These are phyloP conservation scores for Enteromius treurensis DNA, from an alignment of 2,797 vertebrate species.

Conservation along the genomic window DNA sequence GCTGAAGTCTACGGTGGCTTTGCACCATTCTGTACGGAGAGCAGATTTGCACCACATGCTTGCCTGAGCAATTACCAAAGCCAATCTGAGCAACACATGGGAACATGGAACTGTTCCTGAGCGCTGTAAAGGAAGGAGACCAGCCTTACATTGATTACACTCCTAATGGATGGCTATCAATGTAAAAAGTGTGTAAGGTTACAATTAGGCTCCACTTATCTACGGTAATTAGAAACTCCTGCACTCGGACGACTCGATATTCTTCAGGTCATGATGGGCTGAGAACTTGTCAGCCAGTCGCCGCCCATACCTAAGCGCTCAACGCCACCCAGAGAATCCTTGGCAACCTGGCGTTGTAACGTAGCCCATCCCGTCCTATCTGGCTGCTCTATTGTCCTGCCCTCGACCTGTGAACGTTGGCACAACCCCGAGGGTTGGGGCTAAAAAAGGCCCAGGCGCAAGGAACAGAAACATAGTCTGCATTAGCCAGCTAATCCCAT, in stretches of 20 bases:
- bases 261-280: conserved; percentile 1
- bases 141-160: conserved; percentile 33
- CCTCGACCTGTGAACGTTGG: conserved; percentile 80
- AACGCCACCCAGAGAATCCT: conserved; percentile 48
- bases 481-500: conserved; percentile 85
- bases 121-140: conserved; percentile 29
- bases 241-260: conserved; percentile 10
- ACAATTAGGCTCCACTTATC: conserved; percentile 24
- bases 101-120: conserved; percentile 67
- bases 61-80: conserved; percentile 77
- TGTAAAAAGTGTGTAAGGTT: conserved; percentile 26
- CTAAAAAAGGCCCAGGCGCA: conserved; percentile 77
- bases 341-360: conserved; percentile 35
- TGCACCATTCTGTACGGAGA: conserved; percentile 67
- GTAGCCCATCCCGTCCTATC: conserved; percentile 35
- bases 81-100: conserved; percentile 71
- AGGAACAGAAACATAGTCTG: conserved; percentile 82
- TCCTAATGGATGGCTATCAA: conserved; percentile 14
- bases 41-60: conserved; percentile 77
- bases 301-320: conserved; percentile 58
- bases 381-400: conserved; percentile 72
- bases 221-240: conserved; percentile 22
- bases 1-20: conserved; percentile 57
- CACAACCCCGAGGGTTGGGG: conserved; percentile 75
- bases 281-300: not conserved